Conservation (phyloP, 2,797 vertebrate genomes). For the Petrocephalus sullivani region DNA sequence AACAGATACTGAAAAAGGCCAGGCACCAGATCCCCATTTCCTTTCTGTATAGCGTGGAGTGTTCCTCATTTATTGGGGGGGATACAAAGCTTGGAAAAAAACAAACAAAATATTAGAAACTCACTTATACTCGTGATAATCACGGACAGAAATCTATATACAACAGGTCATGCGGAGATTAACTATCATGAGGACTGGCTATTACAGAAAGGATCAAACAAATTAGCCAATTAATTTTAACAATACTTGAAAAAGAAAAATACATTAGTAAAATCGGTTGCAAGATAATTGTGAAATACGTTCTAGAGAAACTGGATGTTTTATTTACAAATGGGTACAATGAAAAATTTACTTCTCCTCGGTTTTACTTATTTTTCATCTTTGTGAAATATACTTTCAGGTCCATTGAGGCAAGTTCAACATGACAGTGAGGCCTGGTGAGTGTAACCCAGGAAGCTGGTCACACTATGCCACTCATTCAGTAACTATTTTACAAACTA, state of each 20-base stretch:
- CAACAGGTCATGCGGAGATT: background rate
- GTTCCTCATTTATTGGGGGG: background rate
- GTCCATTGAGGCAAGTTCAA: background rate
- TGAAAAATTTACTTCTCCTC: background rate
- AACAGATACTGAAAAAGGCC: background rate
- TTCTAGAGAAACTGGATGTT: background rate
- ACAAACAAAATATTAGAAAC: background rate
- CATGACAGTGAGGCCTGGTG: background rate
- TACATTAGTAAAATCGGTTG: background rate
- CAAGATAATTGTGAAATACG: background rate
- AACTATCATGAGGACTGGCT: background rate
- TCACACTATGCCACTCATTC: background rate
- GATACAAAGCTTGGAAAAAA: background rate
- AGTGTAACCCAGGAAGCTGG: too few species aligned
- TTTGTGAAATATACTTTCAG: background rate
- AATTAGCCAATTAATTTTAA: background rate
- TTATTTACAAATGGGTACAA: background rate
- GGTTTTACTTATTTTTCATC: background rate
- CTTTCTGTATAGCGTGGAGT: background rate
- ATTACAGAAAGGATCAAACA: background rate
- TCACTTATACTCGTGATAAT: background rate
- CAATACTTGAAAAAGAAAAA: background rate
- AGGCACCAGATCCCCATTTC: background rate
- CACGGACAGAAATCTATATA: background rate
- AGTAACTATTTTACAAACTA: background rate